These are phyloP conservation scores for Sprattus sprattus DNA, from an alignment of 2,113 vertebrate species.

Conservation along the genomic window DNA sequence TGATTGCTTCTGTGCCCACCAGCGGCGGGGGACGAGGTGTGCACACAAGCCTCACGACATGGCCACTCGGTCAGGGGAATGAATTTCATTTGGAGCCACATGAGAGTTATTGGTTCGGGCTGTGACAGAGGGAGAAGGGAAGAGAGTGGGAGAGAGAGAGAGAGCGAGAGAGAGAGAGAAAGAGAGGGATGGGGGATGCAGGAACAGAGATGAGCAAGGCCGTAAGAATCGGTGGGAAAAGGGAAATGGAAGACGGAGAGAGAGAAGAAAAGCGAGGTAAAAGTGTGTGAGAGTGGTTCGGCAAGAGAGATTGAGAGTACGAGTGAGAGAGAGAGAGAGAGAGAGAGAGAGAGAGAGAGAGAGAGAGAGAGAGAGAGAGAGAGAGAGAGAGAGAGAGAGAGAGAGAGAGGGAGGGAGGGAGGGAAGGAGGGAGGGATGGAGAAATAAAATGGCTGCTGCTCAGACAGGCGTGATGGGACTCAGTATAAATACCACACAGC, in stretches of 20 bases:
- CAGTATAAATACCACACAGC: background rate
- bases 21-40: background rate
- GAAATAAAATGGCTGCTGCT: background rate
- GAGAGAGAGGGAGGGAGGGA: background rate
- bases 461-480: background rate
- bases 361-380: too few species aligned
- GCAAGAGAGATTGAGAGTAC: too few species aligned
- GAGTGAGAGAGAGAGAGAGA: background rate
- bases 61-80: constrained; percentile 15
- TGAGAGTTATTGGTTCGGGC: constrained; percentile 20
- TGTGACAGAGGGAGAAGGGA: background rate
- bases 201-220: background rate
- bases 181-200: background rate
- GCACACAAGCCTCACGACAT: background rate
- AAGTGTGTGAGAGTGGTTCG: background rate
- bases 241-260: background rate
- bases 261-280: background rate
- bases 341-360: background rate
- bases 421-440: background rate
- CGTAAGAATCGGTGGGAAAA: background rate
- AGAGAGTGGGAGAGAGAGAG: background rate
- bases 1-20: constrained; percentile 40
- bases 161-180: background rate
- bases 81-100: constrained; percentile 39
- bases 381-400: background rate